These are phyloP conservation scores for Poeciliopsis gracilis DNA, from an alignment of 2,797 vertebrate genomes.

Conservation along the genomic window DNA sequence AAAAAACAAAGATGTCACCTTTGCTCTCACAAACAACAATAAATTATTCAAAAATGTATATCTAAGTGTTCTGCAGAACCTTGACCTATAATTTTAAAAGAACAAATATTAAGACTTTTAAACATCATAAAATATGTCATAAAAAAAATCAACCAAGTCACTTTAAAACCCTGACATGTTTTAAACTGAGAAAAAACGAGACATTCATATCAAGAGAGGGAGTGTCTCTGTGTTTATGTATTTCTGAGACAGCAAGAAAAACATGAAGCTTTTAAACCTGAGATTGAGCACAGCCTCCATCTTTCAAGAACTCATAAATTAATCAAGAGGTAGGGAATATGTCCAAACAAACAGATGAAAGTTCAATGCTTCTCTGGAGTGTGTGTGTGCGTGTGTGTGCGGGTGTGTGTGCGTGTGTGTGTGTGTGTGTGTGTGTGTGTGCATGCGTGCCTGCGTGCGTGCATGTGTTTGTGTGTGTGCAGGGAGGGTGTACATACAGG, in stretches of 20 bases:
- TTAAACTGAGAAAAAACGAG: constrained; percentile 11
- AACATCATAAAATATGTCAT: neutral
- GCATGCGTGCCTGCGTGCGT: constrained; percentile 11
- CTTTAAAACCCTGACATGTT: neutral
- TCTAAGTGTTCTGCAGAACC: neutral
- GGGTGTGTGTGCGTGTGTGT: constrained; percentile 14
- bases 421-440: constrained; percentile 18
- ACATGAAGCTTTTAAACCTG: constrained; percentile 68
- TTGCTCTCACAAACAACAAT: neutral
- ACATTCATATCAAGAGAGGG: constrained; percentile 47
- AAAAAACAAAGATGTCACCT: neutral
- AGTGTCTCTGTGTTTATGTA: constrained; percentile 53
- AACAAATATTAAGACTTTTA: neutral
- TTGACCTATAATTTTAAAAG: neutral
- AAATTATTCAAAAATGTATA: neutral
- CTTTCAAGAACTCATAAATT: constrained; percentile 79
- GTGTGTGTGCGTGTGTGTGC: constrained; percentile 21
- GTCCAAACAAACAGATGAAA: constrained; percentile 79
- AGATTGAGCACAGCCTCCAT: constrained; percentile 57
- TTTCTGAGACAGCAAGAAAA: constrained; percentile 62
- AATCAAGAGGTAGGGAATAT: constrained; percentile 72
- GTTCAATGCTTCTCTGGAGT: constrained; percentile 58
- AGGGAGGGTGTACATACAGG: constrained; percentile 53
- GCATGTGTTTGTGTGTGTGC: constrained; percentile 22
- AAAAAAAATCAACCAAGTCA: neutral